phyloP scores from a whole-genome alignment of 2,113 vertebrate species.

The Nyctereutes procyonoides region DNA sequence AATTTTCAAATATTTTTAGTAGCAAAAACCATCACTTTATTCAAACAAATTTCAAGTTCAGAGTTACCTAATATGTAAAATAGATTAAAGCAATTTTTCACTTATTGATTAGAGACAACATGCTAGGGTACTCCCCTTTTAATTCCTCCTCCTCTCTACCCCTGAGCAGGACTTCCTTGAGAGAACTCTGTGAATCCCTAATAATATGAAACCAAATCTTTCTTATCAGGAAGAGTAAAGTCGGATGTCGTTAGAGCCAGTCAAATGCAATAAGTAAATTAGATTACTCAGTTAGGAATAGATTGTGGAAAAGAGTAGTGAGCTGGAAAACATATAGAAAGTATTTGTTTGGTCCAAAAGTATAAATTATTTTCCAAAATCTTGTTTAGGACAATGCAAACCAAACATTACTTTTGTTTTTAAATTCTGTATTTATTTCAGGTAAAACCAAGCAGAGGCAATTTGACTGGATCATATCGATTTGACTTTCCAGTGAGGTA shows the following conservation, averaged over 20 bases:
- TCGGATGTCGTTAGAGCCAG: neutral
- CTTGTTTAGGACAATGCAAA: neutral
- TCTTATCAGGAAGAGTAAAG: neutral
- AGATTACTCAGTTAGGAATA: neutral
- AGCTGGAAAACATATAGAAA: neutral
- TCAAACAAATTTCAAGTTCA: neutral
- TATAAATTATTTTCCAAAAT: neutral
- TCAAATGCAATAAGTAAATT: neutral
- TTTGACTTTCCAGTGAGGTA: neutral
- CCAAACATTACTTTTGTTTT: neutral
- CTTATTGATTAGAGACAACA: neutral
- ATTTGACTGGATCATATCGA: neutral
- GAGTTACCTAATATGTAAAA: neutral
- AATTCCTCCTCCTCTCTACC: too few relatives aligned
- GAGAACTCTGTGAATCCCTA: neutral
- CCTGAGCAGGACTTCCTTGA: neutral
- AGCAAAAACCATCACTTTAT: neutral
- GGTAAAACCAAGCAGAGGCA: neutral
- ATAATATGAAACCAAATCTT: neutral
- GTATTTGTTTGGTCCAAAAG: neutral
- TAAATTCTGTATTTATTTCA: neutral
- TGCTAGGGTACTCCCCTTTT: too few relatives aligned
- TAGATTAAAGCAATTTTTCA: neutral
- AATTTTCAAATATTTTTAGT: slow-evolving; percentile 29
- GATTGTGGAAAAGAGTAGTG: neutral